Evolutionary conservation across 2,888 invertebrate species (phyloP), one percentile per base, ranked within the genome.

Genomic region (Agrotis segetum): DNA sequence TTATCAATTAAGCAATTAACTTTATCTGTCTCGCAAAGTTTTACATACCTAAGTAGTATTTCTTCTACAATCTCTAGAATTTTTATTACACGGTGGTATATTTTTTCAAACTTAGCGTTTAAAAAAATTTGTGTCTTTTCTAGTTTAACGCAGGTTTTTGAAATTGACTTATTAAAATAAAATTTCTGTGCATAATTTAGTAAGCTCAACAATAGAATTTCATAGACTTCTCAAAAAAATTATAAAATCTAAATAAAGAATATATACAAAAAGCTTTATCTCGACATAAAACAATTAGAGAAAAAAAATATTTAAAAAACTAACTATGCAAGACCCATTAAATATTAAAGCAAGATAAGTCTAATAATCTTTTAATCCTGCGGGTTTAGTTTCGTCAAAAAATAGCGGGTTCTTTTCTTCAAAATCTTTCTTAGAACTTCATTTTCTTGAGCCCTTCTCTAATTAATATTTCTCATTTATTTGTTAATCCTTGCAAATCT

Each of bases 321-420:
- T 0, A 21, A 74, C 59, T 53, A 2, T 29, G 17, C 11, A 9
- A 13, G 21, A 40, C 29, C n/a, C 52, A 47, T 65, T 44, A 71
- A 77, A 71, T 44, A 75, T 64, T 77, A 52, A 50, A 40, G 47
- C 47, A 50, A 40, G 40, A 56, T 4, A 11, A 61, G 14, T 21
- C 71, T 24, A 21, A n/a, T 47, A 78, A 55, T 16, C 19, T 69
- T 40, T 2, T 58, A 55, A 68, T 53, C 65, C 49, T 19, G 11
- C 50, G 34, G 60, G 29, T 61, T 62, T 40, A n/a, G 14, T 24
- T 50, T 21, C 58, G n/a, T 50, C 46, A 62, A 62, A 62, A 74
- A 75, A 75, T 19, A 59, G 60, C 49, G 44, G 34, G 75, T 80
- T 67, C 56, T 14, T 52, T 69, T 60, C 14, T 66, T 47, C 11